Evolutionary conservation across 2,888 invertebrate genomes (phyloP).

Genomic region (Nomada hirtipes): DNA sequence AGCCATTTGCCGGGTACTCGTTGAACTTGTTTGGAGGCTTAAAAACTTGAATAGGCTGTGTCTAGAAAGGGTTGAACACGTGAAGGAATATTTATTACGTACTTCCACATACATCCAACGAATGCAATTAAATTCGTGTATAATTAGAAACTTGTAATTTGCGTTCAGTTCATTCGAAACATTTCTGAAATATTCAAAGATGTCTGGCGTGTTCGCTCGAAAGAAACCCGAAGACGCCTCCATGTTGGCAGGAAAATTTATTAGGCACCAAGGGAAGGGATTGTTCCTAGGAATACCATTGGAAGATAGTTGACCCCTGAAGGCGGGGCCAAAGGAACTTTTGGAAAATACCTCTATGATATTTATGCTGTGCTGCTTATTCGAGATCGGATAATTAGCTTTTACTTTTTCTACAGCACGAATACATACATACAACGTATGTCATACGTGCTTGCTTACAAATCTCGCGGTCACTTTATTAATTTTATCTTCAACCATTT

Average conservation of each 20-base stretch:
- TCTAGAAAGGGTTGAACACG: too few relatives aligned
- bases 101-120: too few relatives aligned
- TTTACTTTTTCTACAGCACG: constrained; percentile 36
- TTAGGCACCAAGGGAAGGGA: not conserved
- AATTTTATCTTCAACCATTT: too few relatives aligned
- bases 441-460: not conserved
- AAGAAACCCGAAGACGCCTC: not conserved
- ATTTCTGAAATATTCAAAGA: not conserved
- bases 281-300: not conserved
- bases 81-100: too few relatives aligned
- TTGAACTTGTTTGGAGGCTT: not conserved
- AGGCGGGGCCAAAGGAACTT: constrained; percentile 31
- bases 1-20: not conserved
- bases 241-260: not conserved
- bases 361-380: constrained; percentile 66
- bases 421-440: not conserved
- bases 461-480: too few relatives aligned
- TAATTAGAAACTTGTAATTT: too few relatives aligned
- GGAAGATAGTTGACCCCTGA: not conserved
- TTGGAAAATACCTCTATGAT: constrained; percentile 60
- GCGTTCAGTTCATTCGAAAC: not conserved
- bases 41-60: not conserved
- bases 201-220: not conserved
- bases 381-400: constrained; percentile 67
- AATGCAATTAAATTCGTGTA: too few relatives aligned